A percentile compares a stretch with the other conserved stretches of the same genome.
Conservation (phyloP, 2,113 vertebrate species). For the Euleptes europaea region DNA sequence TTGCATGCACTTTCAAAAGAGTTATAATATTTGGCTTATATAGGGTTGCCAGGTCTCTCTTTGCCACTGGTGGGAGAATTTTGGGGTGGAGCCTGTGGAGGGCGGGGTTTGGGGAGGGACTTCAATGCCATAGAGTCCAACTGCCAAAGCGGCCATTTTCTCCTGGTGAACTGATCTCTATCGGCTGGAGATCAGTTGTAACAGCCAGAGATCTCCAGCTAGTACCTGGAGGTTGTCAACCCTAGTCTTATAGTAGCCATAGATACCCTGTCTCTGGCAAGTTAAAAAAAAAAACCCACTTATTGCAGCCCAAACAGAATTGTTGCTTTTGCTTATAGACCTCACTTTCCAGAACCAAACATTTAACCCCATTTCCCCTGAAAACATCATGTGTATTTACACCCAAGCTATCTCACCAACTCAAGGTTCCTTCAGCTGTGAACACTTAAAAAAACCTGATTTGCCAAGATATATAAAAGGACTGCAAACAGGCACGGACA, state of each 20-base stretch:
- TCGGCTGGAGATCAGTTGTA: too few relatives aligned
- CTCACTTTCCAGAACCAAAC: neutral
- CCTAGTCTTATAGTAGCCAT: neutral
- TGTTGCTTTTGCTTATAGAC: neutral
- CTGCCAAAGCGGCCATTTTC: too few relatives aligned
- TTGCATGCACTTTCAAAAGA: neutral
- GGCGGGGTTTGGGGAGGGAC: too few relatives aligned
- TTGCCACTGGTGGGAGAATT: too few relatives aligned
- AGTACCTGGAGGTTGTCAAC: too few relatives aligned
- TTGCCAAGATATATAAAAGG: slow-evolving; percentile 14
- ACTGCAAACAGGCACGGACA: neutral
- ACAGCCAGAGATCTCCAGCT: too few relatives aligned
- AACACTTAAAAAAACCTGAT: neutral
- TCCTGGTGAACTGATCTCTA: too few relatives aligned
- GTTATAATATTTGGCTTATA: neutral
- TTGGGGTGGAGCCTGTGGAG: too few relatives aligned
- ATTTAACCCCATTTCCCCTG: neutral
- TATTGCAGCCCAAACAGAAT: neutral
- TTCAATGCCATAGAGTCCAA: too few relatives aligned
- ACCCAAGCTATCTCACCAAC: neutral
- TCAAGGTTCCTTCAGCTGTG: neutral
- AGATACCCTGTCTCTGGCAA: too few relatives aligned
- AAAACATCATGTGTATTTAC: neutral
- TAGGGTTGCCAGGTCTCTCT: too few relatives aligned
- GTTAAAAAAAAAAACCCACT: neutral